phyloP scores from a whole-genome alignment of 2,888 invertebrate species.

The Erebia aethiops region DNA sequence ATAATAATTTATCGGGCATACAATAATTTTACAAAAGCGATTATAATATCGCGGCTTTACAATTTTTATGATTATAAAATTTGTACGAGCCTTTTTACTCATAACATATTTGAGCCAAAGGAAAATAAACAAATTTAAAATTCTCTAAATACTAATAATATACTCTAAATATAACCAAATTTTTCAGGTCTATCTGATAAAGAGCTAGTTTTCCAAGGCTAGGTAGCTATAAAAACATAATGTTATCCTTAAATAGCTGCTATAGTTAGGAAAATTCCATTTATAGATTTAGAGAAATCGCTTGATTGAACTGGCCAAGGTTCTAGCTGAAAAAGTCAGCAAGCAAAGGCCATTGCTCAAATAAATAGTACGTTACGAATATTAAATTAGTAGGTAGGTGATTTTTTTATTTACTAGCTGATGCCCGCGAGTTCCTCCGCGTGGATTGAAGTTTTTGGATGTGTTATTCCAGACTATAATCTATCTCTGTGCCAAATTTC shows the following conservation, averaged over 20 bases:
- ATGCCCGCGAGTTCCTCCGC: too few relatives aligned
- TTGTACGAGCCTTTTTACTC: too few relatives aligned
- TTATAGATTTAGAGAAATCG: constrained; percentile 4
- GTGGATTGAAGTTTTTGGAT: too few relatives aligned
- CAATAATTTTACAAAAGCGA: too few relatives aligned
- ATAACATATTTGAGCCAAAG: too few relatives aligned
- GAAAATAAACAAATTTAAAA: not conserved
- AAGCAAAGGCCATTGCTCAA: not conserved
- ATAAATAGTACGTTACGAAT: not conserved
- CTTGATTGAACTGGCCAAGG: constrained; percentile 6
- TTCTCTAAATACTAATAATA: not conserved
- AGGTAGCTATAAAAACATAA: not conserved
- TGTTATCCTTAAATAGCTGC: not conserved
- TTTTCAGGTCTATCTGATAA: not conserved
- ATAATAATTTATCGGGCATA: too few relatives aligned
- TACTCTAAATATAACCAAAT: too few relatives aligned
- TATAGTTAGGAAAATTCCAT: not conserved
- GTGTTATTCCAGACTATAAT: too few relatives aligned
- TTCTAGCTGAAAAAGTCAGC: constrained; percentile 4
- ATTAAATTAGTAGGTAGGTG: not conserved
- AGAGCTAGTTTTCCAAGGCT: not conserved
- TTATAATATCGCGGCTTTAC: too few relatives aligned
- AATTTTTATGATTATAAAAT: too few relatives aligned
- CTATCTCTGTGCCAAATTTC: too few relatives aligned
- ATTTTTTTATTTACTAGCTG: too few relatives aligned